phyloP scores from a whole-genome alignment of 92 coral and sea anemone species.

The Siderastrea radians region DNA sequence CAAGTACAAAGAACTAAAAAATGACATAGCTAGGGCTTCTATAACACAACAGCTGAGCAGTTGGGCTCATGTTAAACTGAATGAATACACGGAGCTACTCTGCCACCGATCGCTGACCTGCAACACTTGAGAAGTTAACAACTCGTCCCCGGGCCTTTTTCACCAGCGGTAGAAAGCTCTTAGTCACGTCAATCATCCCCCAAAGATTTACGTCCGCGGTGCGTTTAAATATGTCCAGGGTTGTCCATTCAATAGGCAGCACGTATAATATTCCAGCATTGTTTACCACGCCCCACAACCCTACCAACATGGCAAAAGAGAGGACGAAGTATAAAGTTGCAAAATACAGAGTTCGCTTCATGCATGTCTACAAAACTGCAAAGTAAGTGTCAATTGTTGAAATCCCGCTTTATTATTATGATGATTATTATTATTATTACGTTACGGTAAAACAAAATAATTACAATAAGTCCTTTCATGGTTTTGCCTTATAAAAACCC shows the following conservation, averaged over 20 bases:
- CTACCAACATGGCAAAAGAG: conserved; percentile 9
- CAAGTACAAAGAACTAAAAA: no score
- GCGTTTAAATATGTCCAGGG: conserved; percentile 32
- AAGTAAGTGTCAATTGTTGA: not conserved
- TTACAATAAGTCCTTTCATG: no score
- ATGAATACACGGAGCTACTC: no score
- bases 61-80: no score
- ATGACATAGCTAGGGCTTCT: no score
- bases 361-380: not conserved
- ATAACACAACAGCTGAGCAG: no score
- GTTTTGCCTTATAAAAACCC: no score
- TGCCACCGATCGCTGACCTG: conserved; percentile 3
- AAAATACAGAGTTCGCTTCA: not conserved
- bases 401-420: no score
- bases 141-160: conserved; percentile 57
- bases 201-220: conserved; percentile 65
- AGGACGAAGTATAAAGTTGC: not conserved
- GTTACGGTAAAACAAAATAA: no score
- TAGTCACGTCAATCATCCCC: conserved; percentile 59
- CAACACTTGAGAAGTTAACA: conserved; percentile 62
- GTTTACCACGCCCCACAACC: conserved; percentile 58
- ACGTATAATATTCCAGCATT: conserved; percentile 51
- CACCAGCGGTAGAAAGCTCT: conserved; percentile 60
- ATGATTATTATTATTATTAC: no score
- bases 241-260: conserved; percentile 49